Evolutionary conservation across 2,113 vertebrate genomes (phyloP).

Genomic region (Nymphicus hollandicus): DNA sequence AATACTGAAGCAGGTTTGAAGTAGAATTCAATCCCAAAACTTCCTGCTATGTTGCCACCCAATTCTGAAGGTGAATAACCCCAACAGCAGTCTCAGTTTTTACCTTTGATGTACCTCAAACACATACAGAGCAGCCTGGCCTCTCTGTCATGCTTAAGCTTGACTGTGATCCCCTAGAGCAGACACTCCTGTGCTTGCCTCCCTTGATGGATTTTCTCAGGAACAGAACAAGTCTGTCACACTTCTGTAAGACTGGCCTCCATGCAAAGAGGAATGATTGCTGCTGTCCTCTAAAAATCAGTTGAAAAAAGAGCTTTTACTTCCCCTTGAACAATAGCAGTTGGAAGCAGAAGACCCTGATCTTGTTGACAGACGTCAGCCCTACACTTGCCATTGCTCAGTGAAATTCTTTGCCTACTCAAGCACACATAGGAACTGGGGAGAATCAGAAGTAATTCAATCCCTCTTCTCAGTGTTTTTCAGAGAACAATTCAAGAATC

Average conservation of each 20-base stretch:
- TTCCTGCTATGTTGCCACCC: not conserved
- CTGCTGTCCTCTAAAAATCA: not conserved
- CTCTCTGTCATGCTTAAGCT: not conserved
- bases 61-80: not conserved
- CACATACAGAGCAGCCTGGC: not conserved
- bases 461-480: not conserved
- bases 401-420: not conserved
- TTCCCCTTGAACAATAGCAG: not conserved
- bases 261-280: not conserved
- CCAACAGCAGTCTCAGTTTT: not conserved
- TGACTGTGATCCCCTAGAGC: not conserved
- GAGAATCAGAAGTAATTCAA: not conserved
- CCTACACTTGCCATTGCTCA: not conserved
- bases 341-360: not conserved
- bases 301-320: not conserved
- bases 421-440: accelerated
- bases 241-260: not conserved
- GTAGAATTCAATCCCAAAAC: not conserved
- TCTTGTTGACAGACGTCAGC: not conserved
- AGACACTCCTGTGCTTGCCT: not conserved
- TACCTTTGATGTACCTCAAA: not conserved
- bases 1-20: not conserved
- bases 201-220: not conserved
- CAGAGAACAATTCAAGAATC: not conserved
- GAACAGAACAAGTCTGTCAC: not conserved